Percentiles rank a stretch among this genome's conserved stretches.
Evolutionary conservation across 2,797 vertebrate genomes (phyloP).

Genomic region (Knipowitschia caucasica): DNA sequence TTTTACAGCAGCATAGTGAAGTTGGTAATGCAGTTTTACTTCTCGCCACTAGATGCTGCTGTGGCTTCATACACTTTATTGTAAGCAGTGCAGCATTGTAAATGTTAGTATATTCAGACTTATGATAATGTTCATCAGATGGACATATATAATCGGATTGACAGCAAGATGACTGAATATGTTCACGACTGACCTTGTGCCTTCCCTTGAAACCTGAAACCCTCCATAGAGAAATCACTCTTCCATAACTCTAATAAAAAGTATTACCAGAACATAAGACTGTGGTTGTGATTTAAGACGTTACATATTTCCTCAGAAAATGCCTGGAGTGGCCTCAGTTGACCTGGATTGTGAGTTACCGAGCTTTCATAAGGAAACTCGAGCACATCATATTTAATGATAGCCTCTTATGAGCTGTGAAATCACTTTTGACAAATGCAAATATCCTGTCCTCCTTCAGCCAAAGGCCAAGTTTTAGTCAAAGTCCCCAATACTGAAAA

Average conservation of each 20-base stretch:
- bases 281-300: slow-evolving; percentile 8
- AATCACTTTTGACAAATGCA: slow-evolving; percentile 33
- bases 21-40: not conserved
- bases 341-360: slow-evolving; percentile 23
- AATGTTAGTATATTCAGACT: not conserved
- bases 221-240: slow-evolving; percentile 33
- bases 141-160: slow-evolving; percentile 8
- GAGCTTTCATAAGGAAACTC: slow-evolving; percentile 20
- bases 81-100: not conserved
- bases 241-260: slow-evolving; percentile 58
- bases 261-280: slow-evolving; percentile 18
- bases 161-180: slow-evolving; percentile 19
- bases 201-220: slow-evolving; percentile 34
- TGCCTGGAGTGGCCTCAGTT: slow-evolving; percentile 37
- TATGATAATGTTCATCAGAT: slow-evolving; percentile 1
- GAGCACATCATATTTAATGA: slow-evolving; percentile 30
- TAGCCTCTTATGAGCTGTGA: slow-evolving; percentile 16
- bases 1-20: not conserved
- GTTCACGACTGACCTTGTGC: slow-evolving; percentile 28
- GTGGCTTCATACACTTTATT: not conserved
- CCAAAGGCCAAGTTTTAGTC: slow-evolving; percentile 27
- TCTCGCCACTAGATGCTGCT: slow-evolving; percentile 2
- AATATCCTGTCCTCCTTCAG: slow-evolving; percentile 25
- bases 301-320: not conserved
- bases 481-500: slow-evolving; percentile 13